phyloP scores from a whole-genome alignment of 2,113 vertebrate species.

The Zonotrichia leucophrys region DNA sequence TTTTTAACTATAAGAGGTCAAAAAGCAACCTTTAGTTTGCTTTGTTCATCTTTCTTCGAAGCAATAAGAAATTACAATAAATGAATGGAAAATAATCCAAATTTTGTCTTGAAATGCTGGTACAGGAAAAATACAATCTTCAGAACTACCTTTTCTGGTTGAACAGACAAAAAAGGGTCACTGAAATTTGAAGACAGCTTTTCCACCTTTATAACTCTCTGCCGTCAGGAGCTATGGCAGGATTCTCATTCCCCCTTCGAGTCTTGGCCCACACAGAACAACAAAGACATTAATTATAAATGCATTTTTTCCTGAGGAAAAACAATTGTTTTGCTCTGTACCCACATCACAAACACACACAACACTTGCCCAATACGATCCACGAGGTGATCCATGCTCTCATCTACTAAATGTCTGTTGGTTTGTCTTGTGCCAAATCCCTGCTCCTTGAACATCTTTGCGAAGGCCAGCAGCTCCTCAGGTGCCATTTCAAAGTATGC shows the following conservation, averaged over 20 bases:
- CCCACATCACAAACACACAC: not conserved
- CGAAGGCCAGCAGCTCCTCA: slow-evolving; percentile 83
- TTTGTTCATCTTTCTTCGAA: not conserved
- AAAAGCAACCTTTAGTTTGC: not conserved
- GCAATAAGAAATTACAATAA: not conserved
- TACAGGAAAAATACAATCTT: not conserved
- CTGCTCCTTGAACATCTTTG: slow-evolving; percentile 93
- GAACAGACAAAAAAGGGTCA: not conserved
- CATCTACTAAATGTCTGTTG: slow-evolving; percentile 92
- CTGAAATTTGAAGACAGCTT: not conserved
- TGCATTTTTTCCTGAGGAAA: not conserved
- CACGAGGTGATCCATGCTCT: slow-evolving; percentile 90
- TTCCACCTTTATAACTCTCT: not conserved
- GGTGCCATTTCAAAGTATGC: slow-evolving; percentile 96
- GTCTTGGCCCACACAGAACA: not conserved
- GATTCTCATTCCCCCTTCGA: not conserved
- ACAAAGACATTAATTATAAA: fast-evolving
- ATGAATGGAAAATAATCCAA: not conserved
- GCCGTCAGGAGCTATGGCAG: not conserved
- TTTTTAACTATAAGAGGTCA: not conserved
- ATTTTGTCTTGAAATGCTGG: not conserved
- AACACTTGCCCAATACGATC: slow-evolving; percentile 89
- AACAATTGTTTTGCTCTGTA: not conserved
- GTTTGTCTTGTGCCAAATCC: slow-evolving; percentile 93
- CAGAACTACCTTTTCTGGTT: not conserved